Evolutionary conservation across 2,888 invertebrate species (phyloP).

Genomic region (Ennomos erosarius): DNA sequence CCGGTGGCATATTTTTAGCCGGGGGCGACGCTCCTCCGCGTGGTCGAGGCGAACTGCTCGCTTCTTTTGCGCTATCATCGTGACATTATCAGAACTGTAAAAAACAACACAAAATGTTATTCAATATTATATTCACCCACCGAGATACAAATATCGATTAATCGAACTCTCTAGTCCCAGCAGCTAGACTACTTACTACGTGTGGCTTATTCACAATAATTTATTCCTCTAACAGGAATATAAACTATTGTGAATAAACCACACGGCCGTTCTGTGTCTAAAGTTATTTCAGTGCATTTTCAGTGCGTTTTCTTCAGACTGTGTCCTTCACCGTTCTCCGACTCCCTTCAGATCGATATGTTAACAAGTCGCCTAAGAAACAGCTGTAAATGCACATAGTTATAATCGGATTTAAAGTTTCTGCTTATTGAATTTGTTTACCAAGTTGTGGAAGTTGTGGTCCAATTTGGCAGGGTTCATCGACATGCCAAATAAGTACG

Average conservation of each 20-base stretch:
- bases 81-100: conserved; percentile 46
- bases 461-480: conserved; percentile 31
- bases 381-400: background rate
- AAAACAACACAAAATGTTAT: conserved; percentile 28
- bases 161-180: background rate
- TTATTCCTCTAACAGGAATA: too few relatives aligned
- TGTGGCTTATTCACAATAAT: too few relatives aligned
- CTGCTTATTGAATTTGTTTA: conserved; percentile 23
- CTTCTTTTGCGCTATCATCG: conserved; percentile 51
- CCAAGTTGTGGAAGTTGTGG: conserved; percentile 11
- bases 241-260: too few relatives aligned
- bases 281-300: conserved; percentile 16
- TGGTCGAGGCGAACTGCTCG: conserved; percentile 26
- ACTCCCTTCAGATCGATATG: conserved; percentile 8
- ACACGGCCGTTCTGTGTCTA: background rate
- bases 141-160: conserved; percentile 18
- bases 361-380: background rate
- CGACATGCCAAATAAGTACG: conserved; percentile 25
- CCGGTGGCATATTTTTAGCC: conserved; percentile 78
- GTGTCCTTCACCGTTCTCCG: conserved; percentile 19
- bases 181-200: background rate
- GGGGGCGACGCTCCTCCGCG: conserved; percentile 74
- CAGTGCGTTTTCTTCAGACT: conserved; percentile 6
- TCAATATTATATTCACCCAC: conserved; percentile 13
- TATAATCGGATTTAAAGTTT: conserved; percentile 3